Base-by-base conservation (phyloP, 2,113 vertebrate genomes). In the Xerus inauris region DNA sequence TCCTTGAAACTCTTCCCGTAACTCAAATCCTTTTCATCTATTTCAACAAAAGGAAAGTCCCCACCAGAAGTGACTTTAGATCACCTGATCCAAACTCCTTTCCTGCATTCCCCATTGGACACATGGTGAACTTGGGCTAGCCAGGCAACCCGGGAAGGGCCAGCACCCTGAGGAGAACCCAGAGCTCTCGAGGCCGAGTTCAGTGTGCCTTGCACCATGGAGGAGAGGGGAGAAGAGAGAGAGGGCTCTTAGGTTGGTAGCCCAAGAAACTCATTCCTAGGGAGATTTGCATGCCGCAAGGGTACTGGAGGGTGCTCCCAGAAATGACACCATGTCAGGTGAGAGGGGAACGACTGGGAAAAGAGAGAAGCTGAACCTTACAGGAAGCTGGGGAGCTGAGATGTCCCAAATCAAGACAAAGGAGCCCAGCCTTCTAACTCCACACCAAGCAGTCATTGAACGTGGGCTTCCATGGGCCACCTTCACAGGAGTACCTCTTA, bases 221-320 rank as follows among this genome's bases (percentile, higher is more conserved):
- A 8, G 45, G 8, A 47, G 45, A 5, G 45, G 45, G 45, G 5
- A 5, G 1, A 13, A 28, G 0, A 0, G 54, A 16, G 20, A 22
- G 30, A 45, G 65, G 28, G 12, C 38, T 85, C 6, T 32, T 24
- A 4, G 6, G 54, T n/a, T 22, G 19, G 40, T 45, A 6, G 71
- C 69, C 35, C 24, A 59, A 59, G 51, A 88, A 77, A 65, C 8
- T 11, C 8, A 72, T 17, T n/a, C 51, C 26, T 32, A 76, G 38
- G 42, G 54, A 72, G 26, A 59, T 42, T 73, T 42, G 28, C 47
- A 12, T 19, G 12, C 20, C 16, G 47, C 20, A 30, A 84, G 32
- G 71, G 28, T 40, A 2, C 22, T 24, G 24, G 30, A n/a, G 30
- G 0, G 3, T 8, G 26, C 38, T 65, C 26, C 77, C 9, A 16